Evolutionary conservation across 1,140 invertebrate genomes (phyloP).

Genomic region (Zaprionus vittiger): DNA sequence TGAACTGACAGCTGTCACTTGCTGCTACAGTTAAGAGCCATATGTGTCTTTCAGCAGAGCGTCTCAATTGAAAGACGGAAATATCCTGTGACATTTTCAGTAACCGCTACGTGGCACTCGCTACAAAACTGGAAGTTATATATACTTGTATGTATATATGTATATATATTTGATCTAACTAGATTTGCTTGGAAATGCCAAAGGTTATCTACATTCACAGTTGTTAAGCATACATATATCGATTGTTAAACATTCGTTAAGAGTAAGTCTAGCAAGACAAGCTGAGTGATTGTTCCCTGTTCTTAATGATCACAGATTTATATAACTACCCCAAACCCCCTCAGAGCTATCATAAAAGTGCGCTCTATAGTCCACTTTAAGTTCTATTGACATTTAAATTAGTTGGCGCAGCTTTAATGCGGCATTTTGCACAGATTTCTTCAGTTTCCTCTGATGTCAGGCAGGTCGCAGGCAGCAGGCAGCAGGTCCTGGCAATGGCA

Average conservation of each 20-base stretch:
- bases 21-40: slow-evolving; percentile 11
- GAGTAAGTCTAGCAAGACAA: no score
- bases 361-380: no score
- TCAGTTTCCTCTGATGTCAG: not conserved
- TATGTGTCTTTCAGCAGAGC: slow-evolving; percentile 13
- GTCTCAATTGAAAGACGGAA: slow-evolving; percentile 14
- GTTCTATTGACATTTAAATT: slow-evolving; percentile 39
- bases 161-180: no score
- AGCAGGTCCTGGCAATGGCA: not conserved
- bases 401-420: slow-evolving; percentile 42
- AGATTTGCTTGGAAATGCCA: no score
- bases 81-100: slow-evolving; percentile 26
- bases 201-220: no score
- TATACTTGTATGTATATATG: no score
- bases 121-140: not conserved
- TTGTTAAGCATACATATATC: no score
- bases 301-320: no score
- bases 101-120: slow-evolving; percentile 12
- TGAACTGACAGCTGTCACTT: slow-evolving; percentile 60
- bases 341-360: no score
- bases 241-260: no score
- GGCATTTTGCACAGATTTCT: slow-evolving; percentile 45
- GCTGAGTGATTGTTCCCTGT: no score
- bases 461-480: not conserved
- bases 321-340: no score